Conservation (phyloP, 1,140 invertebrate genomes). For the Atopsyche davidsoni region DNA sequence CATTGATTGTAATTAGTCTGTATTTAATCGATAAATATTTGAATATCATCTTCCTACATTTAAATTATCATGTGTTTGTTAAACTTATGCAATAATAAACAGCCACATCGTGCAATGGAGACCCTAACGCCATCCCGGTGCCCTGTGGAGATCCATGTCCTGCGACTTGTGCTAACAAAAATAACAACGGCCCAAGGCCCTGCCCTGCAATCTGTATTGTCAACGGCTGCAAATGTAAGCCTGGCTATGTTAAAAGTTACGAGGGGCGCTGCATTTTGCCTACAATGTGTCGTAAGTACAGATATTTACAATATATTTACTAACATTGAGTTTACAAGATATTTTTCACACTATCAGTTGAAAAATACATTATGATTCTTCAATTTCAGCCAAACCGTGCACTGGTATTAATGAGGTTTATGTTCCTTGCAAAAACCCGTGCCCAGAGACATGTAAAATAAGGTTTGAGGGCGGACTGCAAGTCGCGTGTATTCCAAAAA, state of each 20-base stretch:
- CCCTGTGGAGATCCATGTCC: constrained; percentile 1
- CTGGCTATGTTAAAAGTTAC: background rate
- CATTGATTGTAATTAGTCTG: too few relatives aligned
- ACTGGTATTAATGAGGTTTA: background rate
- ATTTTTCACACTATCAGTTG: background rate
- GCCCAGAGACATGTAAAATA: constrained; percentile 3
- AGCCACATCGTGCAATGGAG: too few relatives aligned
- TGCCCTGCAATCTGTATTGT: background rate
- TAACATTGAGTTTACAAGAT: background rate
- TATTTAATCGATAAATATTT: too few relatives aligned
- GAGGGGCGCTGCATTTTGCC: background rate
- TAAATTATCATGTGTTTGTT: too few relatives aligned
- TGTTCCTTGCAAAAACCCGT: background rate
- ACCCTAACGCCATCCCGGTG: background rate
- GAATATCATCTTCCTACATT: too few relatives aligned
- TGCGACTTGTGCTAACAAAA: background rate
- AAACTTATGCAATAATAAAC: too few relatives aligned
- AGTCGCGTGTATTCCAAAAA: too few relatives aligned
- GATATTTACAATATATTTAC: background rate
- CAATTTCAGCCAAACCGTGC: background rate
- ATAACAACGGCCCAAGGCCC: background rate
- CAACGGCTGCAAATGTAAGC: background rate
- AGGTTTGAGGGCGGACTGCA: too few relatives aligned
- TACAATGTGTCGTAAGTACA: background rate
- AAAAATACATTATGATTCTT: background rate